Evolutionary conservation across 2,888 invertebrate genomes (phyloP).

Genomic region (Calliscelio sp.): DNA sequence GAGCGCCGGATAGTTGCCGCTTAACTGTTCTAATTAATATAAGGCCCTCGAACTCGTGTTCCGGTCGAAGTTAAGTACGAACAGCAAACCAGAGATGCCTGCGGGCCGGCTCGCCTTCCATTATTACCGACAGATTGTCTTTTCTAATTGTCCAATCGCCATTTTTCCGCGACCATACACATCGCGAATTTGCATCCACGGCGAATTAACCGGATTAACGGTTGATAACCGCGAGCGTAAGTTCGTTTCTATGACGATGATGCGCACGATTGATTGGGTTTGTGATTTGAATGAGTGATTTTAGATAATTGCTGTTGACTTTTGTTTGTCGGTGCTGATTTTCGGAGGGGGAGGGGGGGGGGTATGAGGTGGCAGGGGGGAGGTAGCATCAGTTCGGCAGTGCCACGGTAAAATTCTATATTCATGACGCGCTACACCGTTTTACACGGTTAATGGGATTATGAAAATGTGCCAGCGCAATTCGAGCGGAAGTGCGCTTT

Average conservation of each 20-base stretch:
- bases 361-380: not conserved
- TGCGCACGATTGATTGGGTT: slow-evolving; percentile 27
- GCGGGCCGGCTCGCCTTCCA: slow-evolving; percentile 44
- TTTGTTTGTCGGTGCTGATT: slow-evolving; percentile 35
- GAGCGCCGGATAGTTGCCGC: slow-evolving; percentile 79
- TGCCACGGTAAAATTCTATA: slow-evolving; percentile 32
- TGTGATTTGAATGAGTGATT: slow-evolving; percentile 34
- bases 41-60: slow-evolving; percentile 79
- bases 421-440: slow-evolving; percentile 34
- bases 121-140: slow-evolving; percentile 59
- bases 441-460: slow-evolving; percentile 61
- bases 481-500: slow-evolving; percentile 49
- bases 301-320: slow-evolving; percentile 48
- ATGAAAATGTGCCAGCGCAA: slow-evolving; percentile 54
- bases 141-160: slow-evolving; percentile 51
- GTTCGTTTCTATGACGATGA: slow-evolving; percentile 2
- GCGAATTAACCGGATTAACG: slow-evolving; percentile 22
- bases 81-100: slow-evolving; percentile 21
- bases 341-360: not conserved
- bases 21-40: slow-evolving; percentile 85
- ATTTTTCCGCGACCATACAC: not conserved
- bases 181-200: not conserved
- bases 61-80: slow-evolving; percentile 35
- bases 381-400: not conserved
- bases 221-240: slow-evolving; percentile 18